Conservation (phyloP, 2,888 invertebrate genomes). For the Parthenolecanium corni region DNA sequence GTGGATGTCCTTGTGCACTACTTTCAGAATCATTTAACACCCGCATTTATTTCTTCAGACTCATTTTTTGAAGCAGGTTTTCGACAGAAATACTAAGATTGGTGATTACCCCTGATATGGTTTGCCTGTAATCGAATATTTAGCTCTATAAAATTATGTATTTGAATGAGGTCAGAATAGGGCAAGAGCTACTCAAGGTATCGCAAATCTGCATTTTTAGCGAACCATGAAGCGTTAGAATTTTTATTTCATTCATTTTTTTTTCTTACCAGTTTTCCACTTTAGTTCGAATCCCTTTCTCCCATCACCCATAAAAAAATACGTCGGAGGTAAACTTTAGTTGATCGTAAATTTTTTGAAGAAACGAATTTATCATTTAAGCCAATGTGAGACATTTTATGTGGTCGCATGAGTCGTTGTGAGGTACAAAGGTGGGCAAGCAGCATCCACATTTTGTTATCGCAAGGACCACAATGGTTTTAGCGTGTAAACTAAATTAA, state of each 20-base stretch:
- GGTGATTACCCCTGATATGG: no score
- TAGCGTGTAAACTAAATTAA: background rate
- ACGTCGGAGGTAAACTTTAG: background rate
- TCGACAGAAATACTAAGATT: no score
- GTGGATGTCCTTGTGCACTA: background rate
- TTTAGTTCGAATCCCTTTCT: no score
- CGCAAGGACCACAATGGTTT: background rate
- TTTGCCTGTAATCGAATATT: no score
- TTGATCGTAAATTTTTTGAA: background rate
- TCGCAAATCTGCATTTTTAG: no score
- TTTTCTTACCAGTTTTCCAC: background rate
- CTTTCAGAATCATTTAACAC: background rate
- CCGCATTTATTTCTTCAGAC: background rate
- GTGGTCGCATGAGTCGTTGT: background rate
- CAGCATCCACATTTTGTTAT: background rate
- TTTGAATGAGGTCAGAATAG: no score
- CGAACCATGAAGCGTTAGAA: no score
- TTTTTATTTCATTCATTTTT: background rate
- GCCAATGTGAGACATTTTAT: background rate
- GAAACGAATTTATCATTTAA: constrained; percentile 1
- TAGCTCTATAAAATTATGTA: no score
- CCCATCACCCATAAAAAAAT: background rate
- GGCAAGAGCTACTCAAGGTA: no score
- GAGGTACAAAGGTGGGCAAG: background rate
- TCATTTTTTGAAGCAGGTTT: no score